Conservation (phyloP, 2,888 invertebrate genomes). For the Ethmia dodecea region DNA sequence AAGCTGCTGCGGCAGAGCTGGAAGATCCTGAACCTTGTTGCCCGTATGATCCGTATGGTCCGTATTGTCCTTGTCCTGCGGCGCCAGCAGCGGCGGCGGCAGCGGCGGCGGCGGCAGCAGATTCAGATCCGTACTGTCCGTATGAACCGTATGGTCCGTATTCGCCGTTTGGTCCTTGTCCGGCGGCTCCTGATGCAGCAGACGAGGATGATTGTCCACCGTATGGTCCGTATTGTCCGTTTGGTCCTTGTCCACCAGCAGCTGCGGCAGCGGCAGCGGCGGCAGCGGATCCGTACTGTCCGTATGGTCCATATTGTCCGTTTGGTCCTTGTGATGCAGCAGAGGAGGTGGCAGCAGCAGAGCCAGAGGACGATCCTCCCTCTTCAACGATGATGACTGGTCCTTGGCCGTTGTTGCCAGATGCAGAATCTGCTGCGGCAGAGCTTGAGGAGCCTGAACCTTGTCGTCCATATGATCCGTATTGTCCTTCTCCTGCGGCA, state of each 20-base stretch:
- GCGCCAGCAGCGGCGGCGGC: neutral
- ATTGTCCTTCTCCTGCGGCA: neutral
- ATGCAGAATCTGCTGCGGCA: neutral
- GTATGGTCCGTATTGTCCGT: slow-evolving; percentile 5
- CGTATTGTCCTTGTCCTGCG: slow-evolving; percentile 3
- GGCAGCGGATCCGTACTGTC: neutral
- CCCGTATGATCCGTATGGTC: no score
- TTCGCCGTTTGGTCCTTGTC: neutral
- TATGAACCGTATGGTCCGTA: slow-evolving; percentile 3
- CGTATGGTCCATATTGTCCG: neutral
- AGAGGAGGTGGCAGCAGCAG: neutral
- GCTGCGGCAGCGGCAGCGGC: neutral
- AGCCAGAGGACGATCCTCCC: neutral
- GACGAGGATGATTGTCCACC: slow-evolving; percentile 6
- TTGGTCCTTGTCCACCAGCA: neutral
- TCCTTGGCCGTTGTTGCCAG: neutral
- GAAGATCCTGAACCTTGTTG: neutral
- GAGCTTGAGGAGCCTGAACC: neutral
- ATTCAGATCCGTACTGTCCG: slow-evolving; percentile 1
- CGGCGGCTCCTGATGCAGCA: slow-evolving; percentile 5
- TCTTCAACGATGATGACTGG: neutral
- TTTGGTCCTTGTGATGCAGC: no score
- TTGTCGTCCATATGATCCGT: neutral
- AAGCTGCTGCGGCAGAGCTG: slow-evolving; percentile 1
- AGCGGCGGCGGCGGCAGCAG: slow-evolving; percentile 3